Evolutionary conservation across 2,797 vertebrate species (phyloP), one percentile per base, ranked within the genome.

Genomic region (Megaceryle alcyon): DNA sequence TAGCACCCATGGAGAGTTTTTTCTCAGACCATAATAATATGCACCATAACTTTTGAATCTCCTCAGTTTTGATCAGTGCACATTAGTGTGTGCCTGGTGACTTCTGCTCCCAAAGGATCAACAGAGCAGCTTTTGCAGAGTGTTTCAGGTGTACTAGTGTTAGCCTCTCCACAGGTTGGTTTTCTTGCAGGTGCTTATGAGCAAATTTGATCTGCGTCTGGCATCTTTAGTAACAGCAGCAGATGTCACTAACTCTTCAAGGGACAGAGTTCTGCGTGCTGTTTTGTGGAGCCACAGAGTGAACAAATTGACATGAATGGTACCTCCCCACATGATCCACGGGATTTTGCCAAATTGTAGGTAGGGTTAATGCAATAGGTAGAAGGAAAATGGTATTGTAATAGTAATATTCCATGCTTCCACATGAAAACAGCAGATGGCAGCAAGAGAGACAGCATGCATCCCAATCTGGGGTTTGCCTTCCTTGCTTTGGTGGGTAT

Each of bases 361-460:
- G 15, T 33, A 26, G 56, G 35, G 20, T 49, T 73, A 43, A 64
- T 64, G 44, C 11, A 17, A 39, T 41, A 78, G 21, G 39, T 43
- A 19, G 60, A 44, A 15, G 18, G n/a, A 16, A 63, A 53, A 35
- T 15, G 37, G 33, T 25, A 13, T 4, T 2, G 3, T 14, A 14
- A 49, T 77, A 49, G 75, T 57, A 44, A 43, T 89, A 64, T 82
- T 75, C 44, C 49, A 43, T 80, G 54, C 25, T 92, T 77, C 90
- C 71, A 25, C 23, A 1, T 3, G 14, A 31, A 51, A 95, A 94
- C 94, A 94, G 93, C 79, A 96, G 95, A 89, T 95, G 96, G 96
- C 96, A 96, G 92, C 90, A 96, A 18, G 53, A 68, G 53, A 51
- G 88, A 61, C 37, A 33, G 22, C 1, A 48, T 56, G 51, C 23